Evolutionary conservation across 2,888 invertebrate species (phyloP).

Genomic region (Sminthurinus aureus): DNA sequence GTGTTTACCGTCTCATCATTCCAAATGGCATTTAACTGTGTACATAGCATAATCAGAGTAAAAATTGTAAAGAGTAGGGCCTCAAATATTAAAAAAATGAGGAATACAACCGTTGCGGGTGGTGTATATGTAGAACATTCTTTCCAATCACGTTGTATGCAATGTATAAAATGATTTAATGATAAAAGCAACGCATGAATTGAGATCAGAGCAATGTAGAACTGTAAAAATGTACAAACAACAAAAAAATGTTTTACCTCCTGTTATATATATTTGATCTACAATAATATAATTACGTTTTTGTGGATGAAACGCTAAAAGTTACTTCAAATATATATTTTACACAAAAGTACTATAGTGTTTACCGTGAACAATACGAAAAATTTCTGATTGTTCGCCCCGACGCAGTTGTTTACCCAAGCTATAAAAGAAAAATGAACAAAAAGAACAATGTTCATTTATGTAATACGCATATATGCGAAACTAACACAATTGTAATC

Average conservation of each 20-base stretch:
- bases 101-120: slow-evolving; percentile 91
- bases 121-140: slow-evolving; percentile 93
- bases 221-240: slow-evolving; percentile 69
- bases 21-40: slow-evolving; percentile 96
- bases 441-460: too few species aligned
- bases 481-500: too few species aligned
- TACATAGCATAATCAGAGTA: slow-evolving; percentile 96
- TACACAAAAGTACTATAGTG: slow-evolving; percentile 64
- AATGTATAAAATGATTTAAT: background rate
- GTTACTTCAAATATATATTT: too few species aligned
- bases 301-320: too few species aligned
- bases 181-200: slow-evolving; percentile 81
- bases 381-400: slow-evolving; percentile 99
- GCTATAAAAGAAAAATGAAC: slow-evolving; percentile 62
- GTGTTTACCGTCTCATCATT: slow-evolving; percentile 95
- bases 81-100: slow-evolving; percentile 91
- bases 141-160: slow-evolving; percentile 90
- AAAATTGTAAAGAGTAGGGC: slow-evolving; percentile 96
- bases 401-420: slow-evolving; percentile 99
- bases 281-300: too few species aligned
- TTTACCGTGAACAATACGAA: slow-evolving; percentile 97
- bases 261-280: too few species aligned
- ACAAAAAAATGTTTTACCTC: slow-evolving; percentile 15
- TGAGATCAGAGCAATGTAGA: slow-evolving; percentile 97
- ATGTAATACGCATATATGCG: too few species aligned